These are phyloP conservation scores for Turdus rufiventris DNA, from an alignment of 2,113 vertebrate species.

Conservation along the genomic window DNA sequence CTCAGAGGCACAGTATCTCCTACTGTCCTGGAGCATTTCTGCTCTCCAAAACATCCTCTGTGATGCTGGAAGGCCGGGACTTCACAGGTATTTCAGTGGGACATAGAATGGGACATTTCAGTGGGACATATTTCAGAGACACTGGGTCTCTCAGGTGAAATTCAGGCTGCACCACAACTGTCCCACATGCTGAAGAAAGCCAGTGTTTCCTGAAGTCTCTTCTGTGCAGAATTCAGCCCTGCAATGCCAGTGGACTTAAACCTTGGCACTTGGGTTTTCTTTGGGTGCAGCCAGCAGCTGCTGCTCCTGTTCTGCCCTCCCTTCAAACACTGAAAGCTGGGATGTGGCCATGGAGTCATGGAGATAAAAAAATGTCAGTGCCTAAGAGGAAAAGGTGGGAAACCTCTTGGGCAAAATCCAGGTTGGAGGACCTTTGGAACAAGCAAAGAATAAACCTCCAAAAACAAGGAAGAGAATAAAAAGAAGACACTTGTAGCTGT, in stretches of 20 bases:
- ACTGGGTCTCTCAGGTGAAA: not conserved
- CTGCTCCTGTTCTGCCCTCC: not conserved
- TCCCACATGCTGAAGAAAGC: not conserved
- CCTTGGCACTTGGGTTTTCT: not conserved
- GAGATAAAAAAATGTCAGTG: not conserved
- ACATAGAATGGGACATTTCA: not conserved
- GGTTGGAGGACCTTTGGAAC: not conserved
- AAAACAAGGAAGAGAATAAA: not conserved
- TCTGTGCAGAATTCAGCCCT: not conserved
- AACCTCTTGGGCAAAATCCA: not conserved
- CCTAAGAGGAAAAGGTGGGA: not conserved
- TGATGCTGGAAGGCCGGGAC: not conserved
- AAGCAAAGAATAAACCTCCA: not conserved
- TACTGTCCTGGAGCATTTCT: not conserved
- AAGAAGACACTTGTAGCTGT: not conserved
- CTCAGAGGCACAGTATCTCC: rapidly evolving
- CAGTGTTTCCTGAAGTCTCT: not conserved
- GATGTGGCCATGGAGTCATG: rapidly evolving
- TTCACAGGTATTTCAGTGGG: not conserved
- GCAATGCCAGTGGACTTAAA: not conserved
- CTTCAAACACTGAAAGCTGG: not conserved
- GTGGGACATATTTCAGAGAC: not conserved
- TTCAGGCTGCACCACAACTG: not conserved
- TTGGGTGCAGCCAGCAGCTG: not conserved
- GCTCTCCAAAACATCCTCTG: not conserved